Base-by-base conservation (phyloP, 2,797 vertebrate genomes). In the Danio kyathit region DNA sequence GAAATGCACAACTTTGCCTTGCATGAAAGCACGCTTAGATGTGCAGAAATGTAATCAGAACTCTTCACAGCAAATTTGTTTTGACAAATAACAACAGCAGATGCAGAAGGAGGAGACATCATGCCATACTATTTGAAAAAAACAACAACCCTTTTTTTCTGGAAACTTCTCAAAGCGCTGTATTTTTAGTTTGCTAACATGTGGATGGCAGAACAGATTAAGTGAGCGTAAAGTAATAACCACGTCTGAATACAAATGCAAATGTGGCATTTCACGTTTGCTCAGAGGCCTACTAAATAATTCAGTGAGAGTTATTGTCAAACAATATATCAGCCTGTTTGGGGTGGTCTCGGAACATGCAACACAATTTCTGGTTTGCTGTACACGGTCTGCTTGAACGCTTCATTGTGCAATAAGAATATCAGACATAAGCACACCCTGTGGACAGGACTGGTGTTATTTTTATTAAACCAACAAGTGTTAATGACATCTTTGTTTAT, bases 221-320 rank as follows among this genome's bases (percentile, higher is more conserved):
- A 73, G 40, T 49, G 49, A 83, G 29, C 52, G 29, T 17, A 80
- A 80, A 72, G 57, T 60, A 80, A 80, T 64, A 74, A 57, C 59
- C 49, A 44, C 10, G 41, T 48, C 69, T 65, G 60, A 74, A 80
- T 46, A 65, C 41, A 6, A 49, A 80, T 80, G 78, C 78, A 80
- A 80, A 80, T 80, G 78, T 74, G 70, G 49, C 78, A 80, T 80
- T 74, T 80, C 70, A 65, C 65, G 49, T 64, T 46, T 57, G 78
- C 60, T 57, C 7, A 7, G 41, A 56, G 67, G 60, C 41, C 48
- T 72, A 10, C 60, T 57, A 57, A 73, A 74, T 73, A 80, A 73
- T 73, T 80, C 69, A 73, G 66, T 6, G 69, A 72, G 57, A 71
- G 60, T 56, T 80, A 80, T 73, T 74, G 60, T 80, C 60, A 44